A percentile compares a stretch with the other conserved stretches of the same genome.
phyloP scores from a whole-genome alignment of 2,113 vertebrate species.

The Condylura cristata region DNA sequence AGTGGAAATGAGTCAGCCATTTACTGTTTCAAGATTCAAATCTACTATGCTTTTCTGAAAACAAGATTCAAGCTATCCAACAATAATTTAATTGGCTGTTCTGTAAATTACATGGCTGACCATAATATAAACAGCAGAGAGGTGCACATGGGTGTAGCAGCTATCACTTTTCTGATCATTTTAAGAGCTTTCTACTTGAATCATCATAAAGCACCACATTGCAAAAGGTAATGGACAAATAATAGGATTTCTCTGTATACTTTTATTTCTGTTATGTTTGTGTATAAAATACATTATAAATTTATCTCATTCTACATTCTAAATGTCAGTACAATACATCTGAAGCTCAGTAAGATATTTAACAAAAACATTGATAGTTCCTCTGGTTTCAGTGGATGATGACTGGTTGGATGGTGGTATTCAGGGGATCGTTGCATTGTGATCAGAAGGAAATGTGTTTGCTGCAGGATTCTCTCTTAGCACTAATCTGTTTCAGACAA shows the following conservation, averaged over 20 bases:
- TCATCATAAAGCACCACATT: neutral
- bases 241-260: neutral
- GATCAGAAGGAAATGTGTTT: neutral
- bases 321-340: neutral
- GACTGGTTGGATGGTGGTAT: neutral
- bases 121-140: conserved; percentile 20
- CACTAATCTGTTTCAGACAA: neutral
- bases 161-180: conserved; percentile 53
- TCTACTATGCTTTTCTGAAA: conserved; percentile 65
- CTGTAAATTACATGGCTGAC: conserved; percentile 52
- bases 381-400: neutral
- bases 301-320: neutral
- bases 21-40: conserved; percentile 70
- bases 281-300: neutral
- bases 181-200: conserved; percentile 40
- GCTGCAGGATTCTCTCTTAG: neutral
- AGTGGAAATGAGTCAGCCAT: conserved; percentile 78
- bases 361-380: neutral
- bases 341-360: neutral
- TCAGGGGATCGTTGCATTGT: neutral
- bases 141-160: neutral
- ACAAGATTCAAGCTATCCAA: conserved; percentile 57
- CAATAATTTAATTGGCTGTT: conserved; percentile 62
- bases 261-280: conserved; percentile 30
- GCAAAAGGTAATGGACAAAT: neutral